Evolutionary conservation across 2,113 vertebrate species (phyloP).

Genomic region (Apodemus sylvaticus): DNA sequence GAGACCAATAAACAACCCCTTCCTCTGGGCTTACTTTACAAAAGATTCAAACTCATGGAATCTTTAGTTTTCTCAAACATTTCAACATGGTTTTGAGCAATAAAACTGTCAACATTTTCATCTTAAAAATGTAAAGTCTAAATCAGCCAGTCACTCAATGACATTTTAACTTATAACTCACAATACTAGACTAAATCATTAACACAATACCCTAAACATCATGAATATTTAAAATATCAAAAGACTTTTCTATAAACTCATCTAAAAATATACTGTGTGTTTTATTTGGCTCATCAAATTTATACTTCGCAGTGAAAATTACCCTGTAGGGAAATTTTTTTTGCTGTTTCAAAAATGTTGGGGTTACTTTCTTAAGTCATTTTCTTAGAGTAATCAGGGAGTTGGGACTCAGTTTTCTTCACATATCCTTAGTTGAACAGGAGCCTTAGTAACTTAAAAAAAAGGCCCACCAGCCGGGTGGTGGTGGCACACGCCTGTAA

Average conservation of each 20-base stretch:
- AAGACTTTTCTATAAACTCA: background rate
- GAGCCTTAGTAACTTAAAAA: background rate
- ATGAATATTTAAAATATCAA: conserved; percentile 12
- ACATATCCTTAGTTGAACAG: background rate
- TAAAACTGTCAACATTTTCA: background rate
- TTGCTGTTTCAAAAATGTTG: background rate
- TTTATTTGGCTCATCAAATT: conserved; percentile 34
- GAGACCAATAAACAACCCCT: background rate
- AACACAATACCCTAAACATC: background rate
- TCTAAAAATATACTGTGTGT: background rate
- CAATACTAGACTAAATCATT: background rate
- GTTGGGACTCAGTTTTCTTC: background rate
- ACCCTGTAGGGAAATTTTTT: background rate
- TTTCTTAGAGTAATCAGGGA: background rate
- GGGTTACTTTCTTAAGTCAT: background rate
- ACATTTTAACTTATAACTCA: conserved; percentile 32
- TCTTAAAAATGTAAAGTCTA: background rate
- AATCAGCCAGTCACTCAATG: background rate
- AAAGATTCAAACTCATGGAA: background rate
- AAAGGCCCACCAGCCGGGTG: no score
- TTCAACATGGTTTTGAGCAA: conserved; percentile 7
- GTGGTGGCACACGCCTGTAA: no score
- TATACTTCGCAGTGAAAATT: conserved; percentile 6
- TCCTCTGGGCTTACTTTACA: background rate
- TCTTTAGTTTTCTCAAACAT: conserved; percentile 9